These are phyloP conservation scores for Brachionus plicatilis DNA, from an alignment of 1,140 invertebrate species.

Conservation along the genomic window DNA sequence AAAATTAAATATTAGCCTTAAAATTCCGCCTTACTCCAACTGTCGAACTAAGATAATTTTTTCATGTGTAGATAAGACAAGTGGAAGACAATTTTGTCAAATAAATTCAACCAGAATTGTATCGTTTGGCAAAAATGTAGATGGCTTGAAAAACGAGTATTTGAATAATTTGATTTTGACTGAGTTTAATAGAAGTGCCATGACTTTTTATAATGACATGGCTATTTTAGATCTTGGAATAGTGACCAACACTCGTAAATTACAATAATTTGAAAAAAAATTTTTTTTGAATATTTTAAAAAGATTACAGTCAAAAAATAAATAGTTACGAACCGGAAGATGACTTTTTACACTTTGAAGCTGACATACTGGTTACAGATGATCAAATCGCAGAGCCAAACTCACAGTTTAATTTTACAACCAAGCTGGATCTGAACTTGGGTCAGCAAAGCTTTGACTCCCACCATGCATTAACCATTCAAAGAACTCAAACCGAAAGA, in stretches of 20 bases:
- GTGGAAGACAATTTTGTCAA: not conserved
- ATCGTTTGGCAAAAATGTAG: constrained; percentile 45
- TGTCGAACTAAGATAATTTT: not conserved
- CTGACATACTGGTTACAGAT: constrained; percentile 46
- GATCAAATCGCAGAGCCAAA: constrained; percentile 31
- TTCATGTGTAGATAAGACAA: not conserved
- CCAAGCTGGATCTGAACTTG: not conserved
- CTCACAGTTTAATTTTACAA: not conserved
- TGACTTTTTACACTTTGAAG: constrained; percentile 44
- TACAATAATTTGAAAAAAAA: too few species aligned
- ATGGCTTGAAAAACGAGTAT: constrained; percentile 25
- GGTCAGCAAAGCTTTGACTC: not conserved
- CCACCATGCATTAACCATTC: not conserved
- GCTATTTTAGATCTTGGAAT: constrained; percentile 44
- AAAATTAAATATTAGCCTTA: not conserved
- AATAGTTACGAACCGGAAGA: constrained; percentile 42
- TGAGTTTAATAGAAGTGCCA: constrained; percentile 42
- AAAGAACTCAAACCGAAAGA: not conserved
- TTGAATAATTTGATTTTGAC: constrained; percentile 40
- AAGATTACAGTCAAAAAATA: constrained; percentile 41
- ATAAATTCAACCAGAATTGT: constrained; percentile 36
- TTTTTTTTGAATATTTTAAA: constrained; percentile 40
- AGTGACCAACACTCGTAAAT: constrained; percentile 47
- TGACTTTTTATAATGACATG: constrained; percentile 44
- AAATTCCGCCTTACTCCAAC: not conserved